phyloP scores from a whole-genome alignment of 2,797 vertebrate genomes.

The Notamacropus eugenii region DNA sequence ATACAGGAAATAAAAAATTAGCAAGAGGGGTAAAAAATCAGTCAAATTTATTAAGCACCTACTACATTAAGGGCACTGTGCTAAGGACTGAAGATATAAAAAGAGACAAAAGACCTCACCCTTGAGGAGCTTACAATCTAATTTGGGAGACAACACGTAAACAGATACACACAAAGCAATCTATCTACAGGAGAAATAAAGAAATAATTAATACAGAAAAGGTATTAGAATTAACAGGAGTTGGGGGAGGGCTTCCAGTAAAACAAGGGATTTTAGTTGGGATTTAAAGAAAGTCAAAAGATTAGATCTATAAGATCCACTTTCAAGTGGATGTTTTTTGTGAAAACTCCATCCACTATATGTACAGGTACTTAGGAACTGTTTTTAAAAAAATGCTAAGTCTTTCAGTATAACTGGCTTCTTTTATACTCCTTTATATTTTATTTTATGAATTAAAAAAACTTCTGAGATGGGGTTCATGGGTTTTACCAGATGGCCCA shows the following conservation, averaged over 20 bases:
- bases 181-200: not conserved
- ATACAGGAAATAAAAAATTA: not conserved
- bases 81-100: not conserved
- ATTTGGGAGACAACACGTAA: not conserved
- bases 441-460: not conserved
- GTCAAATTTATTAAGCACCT: not conserved
- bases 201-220: not conserved
- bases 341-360: not conserved
- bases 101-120: no score
- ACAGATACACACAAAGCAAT: not conserved
- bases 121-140: not conserved
- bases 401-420: not conserved
- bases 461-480: not conserved
- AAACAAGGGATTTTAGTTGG: not conserved
- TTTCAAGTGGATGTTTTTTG: not conserved
- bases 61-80: not conserved
- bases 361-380: not conserved
- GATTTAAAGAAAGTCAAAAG: not conserved
- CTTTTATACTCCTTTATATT: not conserved
- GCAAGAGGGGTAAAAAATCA: not conserved
- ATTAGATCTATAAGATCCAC: not conserved
- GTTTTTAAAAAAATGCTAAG: not conserved
- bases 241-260: not conserved
- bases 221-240: not conserved
- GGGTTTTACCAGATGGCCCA: not conserved